Base-by-base conservation (phyloP, 2,888 invertebrate species). In the Drosophila mercatorum region DNA sequence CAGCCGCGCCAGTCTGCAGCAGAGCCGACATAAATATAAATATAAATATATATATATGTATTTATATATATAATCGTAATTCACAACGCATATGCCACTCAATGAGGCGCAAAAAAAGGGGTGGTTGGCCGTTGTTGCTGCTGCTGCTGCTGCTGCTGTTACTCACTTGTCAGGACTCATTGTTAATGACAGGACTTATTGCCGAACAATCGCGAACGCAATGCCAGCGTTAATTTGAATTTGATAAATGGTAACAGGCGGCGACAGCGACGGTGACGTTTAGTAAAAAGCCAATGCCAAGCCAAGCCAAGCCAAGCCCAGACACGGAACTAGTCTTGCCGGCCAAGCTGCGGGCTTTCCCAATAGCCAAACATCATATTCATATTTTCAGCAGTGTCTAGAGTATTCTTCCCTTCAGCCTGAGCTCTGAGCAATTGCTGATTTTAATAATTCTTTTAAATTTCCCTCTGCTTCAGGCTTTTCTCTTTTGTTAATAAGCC, bases 201-300 rank as follows among this genome's bases (percentile, higher is more conserved):
- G 69, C 72, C 71, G 72, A 78, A 78, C 79, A 78, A 80, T 71
- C 52, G 75, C 67, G 62, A 70, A 41, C 61, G 71, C 60, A 62
- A 43, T 65, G 61, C 64, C 79, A 62, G 72, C 72, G 68, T 91
- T 90, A 90, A 91, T 91, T 91, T 91, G 81, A 89, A 91, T 90
- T 91, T 91, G 90, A 91, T 91, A 90, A 89, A 90, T 89, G 89
- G 90, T 85, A 77, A 74, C 80, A 72, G 73, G 41, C 63, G 60
- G 58, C 41, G 12, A n/a, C 43, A 4, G 28, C 26, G 38, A 59
- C 47, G n/a, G 26, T 34, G 52, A 55, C 41, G 58, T 53, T 61
- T 58, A 49, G 17, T 22, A 28, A 43, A 43, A 49, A 36, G 31
- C 31, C 10, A 17, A 10, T 53, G 36, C 38, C 36, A 34, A 5